Base-by-base conservation (phyloP, 2,888 invertebrate genomes). In the Lingula anatina region DNA sequence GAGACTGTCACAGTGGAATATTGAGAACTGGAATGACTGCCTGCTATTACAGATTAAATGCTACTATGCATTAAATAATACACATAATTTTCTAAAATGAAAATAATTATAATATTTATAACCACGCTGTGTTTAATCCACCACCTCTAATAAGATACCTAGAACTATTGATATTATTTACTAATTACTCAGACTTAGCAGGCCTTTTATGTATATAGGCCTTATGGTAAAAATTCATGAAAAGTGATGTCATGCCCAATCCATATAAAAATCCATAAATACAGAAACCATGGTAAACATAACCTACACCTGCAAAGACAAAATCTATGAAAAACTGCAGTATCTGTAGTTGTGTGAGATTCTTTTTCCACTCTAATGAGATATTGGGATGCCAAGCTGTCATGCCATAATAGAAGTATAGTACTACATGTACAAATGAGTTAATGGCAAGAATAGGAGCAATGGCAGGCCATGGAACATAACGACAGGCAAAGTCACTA, bases 221-320 rank as follows among this genome's bases (percentile, higher is more conserved):
- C 24, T 55, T 56, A 45, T 63, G 64, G 54, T 73, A 75, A 55
- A 71, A 72, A 46, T 72, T 69, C 27, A 61, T 64, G 55, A 72
- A 73, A n/a, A 75, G 51, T 25, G 45, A 37, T 2, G 66, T 60
- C 73, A 74, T 72, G 2, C 63, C 58, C 1, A 71, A 24, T 5
- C 66, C 71, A 60, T 72, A 75, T 18, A 71, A 47, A n/a, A 71
- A 54, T 24, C 72, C 65, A 62, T 75, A 75, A 12, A 70, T 49
- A 61, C 75, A 75, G 49, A 68, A 75, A 2, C 63, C 60, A 55
- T 73, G 66, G 39, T 66, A 59, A n/a, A 62, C 5, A 56, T 71
- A 70, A 0, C 75, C 75, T 37, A 59, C 44, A 1, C 47, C 38
- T 3, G 68, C 66, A 54, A 65, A 64, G 15, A 68, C 44, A 38